A percentile compares a stretch with the other conserved stretches of the same genome.
Conservation (phyloP, 2,113 vertebrate genomes). For the Esox niger region DNA sequence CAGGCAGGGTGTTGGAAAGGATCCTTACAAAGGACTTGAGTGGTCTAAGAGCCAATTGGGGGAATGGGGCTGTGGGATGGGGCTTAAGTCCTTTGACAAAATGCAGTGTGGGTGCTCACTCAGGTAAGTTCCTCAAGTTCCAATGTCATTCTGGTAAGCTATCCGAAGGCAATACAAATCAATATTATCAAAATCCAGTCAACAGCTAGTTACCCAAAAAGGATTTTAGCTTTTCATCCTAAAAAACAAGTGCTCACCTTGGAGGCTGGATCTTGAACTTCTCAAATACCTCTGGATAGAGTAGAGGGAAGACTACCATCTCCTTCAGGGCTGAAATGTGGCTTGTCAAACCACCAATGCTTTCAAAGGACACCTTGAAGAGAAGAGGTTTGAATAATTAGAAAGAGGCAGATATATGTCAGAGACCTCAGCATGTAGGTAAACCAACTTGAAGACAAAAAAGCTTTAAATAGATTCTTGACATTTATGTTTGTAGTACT, state of each 20-base stretch:
- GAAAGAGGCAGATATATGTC: neutral
- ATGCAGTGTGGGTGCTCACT: no score
- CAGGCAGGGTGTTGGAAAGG: neutral
- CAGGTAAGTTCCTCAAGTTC: no score
- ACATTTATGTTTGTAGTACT: neutral
- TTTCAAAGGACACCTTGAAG: slow-evolving; percentile 85
- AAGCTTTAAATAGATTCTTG: neutral
- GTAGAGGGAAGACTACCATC: slow-evolving; percentile 93
- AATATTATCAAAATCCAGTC: no score
- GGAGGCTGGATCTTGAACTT: slow-evolving; percentile 95
- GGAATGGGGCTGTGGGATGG: neutral
- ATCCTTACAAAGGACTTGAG: neutral
- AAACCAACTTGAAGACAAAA: no score
- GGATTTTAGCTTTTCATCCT: no score
- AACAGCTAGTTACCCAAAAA: no score
- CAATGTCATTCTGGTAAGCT: no score
- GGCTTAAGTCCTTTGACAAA: no score
- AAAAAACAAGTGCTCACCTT: slow-evolving; percentile 71
- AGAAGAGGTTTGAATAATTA: neutral
- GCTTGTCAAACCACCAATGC: slow-evolving; percentile 83
- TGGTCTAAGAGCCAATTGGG: neutral
- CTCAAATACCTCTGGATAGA: slow-evolving; percentile 97
- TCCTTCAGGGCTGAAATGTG: slow-evolving; percentile 93
- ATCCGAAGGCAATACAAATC: no score
- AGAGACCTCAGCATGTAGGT: no score